Evolutionary conservation across 2,888 invertebrate species (phyloP), one percentile per base, ranked within the genome.

Genomic region (Spodoptera exigua): DNA sequence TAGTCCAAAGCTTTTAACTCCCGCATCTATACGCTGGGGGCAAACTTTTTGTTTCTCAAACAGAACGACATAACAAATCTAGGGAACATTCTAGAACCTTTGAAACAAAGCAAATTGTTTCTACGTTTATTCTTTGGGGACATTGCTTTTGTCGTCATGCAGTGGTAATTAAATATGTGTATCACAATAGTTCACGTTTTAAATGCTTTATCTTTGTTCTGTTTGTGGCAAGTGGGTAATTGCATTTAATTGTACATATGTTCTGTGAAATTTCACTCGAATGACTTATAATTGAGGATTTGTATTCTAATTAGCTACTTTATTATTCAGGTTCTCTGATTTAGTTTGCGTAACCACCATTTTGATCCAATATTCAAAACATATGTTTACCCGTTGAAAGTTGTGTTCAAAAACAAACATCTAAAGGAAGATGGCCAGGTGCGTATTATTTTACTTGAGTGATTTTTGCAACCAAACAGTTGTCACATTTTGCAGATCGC

Each of bases 101-200:
- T 77, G 64, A 47, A 58, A 75, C 75, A 75, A 77, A 75, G 78
- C 66, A 56, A 57, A 27, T 74, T 70, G 78, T 70, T 60, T 55
- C 44, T 41, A 12, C 58, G 60, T 72, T 67, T 66, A 66, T 63
- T 74, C 66, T 70, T 68, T 74, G 43, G 54, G 67, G 73, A 57
- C 51, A 9, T 5, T 59, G 56, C 62, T 61, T 63, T 76, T 67
- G 69, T 72, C 32, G 35, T 53, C 45, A 37, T 61, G 59, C 49
- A 41, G 73, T 55, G 76, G 59, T 74, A 74, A 76, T 76, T 74
- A 76, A 57, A 72, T 68, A 63, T 48, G 48, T 68, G 55, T 49
- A 46, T 36, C 43, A 52, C 57, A 55, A 46, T 57, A 41, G 27
- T 47, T 41, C 44, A 53, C 10, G 39, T 16, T 66, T 54, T 35